Evolutionary conservation across 2,113 vertebrate species (phyloP).

Genomic region (Cryptotis parvus): DNA sequence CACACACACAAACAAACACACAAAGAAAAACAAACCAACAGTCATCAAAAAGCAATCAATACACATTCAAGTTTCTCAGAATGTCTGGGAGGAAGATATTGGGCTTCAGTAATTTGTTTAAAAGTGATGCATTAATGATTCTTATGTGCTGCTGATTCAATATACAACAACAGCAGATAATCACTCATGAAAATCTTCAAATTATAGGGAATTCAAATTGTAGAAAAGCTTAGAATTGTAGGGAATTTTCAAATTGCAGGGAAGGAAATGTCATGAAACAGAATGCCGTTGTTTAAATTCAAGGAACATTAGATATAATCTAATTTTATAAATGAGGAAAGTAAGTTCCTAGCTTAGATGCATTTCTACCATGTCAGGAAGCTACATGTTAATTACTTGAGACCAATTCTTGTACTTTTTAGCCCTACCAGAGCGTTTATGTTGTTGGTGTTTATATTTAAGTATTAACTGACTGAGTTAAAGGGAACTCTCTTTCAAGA

Average conservation of each 20-base stretch:
- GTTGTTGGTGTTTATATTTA: not conserved
- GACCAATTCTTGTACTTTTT: not conserved
- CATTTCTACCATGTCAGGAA: not conserved
- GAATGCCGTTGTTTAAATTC: slow-evolving; percentile 6
- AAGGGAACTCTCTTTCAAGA: not conserved
- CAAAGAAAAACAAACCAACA: no score
- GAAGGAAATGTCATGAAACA: not conserved
- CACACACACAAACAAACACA: no score
- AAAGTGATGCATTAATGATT: not conserved
- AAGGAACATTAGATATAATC: not conserved
- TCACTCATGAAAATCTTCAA: not conserved
- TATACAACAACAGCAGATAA: not conserved
- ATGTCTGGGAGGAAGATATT: not conserved
- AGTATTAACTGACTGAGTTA: not conserved
- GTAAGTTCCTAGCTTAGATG: not conserved
- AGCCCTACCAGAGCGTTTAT: not conserved
- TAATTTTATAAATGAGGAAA: slow-evolving; percentile 33
- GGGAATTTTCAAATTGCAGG: not conserved
- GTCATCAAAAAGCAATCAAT: not conserved
- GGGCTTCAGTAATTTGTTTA: not conserved
- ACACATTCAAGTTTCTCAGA: not conserved
- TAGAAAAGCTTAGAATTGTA: no score
- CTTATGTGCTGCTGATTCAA: not conserved
- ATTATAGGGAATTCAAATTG: no score
- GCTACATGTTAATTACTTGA: not conserved